phyloP scores from a whole-genome alignment of 2,797 vertebrate species.

The Peromyscus attwateri region DNA sequence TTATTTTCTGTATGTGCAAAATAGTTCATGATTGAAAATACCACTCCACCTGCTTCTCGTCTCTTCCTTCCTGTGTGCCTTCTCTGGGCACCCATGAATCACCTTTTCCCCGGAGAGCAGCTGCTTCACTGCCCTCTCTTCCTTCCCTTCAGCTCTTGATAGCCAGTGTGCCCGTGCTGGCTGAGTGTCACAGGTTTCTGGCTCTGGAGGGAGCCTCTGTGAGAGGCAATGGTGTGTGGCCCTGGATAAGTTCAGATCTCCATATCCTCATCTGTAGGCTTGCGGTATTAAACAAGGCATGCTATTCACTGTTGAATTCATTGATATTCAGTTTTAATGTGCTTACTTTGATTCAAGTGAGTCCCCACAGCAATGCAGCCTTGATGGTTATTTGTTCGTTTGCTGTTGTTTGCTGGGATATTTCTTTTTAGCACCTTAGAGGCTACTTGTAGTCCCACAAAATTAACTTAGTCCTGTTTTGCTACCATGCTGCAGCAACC shows the following conservation, averaged over 20 bases:
- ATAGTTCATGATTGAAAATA: constrained; percentile 6
- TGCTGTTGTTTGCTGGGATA: not conserved
- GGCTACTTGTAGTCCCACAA: not conserved
- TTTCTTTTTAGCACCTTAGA: not conserved
- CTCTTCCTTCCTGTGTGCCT: not conserved
- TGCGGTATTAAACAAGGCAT: not conserved
- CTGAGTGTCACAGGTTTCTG: not conserved
- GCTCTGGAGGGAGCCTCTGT: not conserved
- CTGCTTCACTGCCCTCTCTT: not conserved
- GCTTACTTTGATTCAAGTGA: not conserved
- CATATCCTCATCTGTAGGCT: not conserved
- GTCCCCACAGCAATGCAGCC: not conserved
- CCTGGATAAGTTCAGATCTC: not conserved
- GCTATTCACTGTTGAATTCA: not conserved
- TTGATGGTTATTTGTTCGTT: not conserved
- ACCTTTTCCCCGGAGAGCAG: not conserved
- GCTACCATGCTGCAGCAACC: too few species aligned
- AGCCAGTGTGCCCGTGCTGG: not conserved
- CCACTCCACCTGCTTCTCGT: not conserved
- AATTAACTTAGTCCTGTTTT: not conserved
- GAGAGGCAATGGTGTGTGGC: not conserved
- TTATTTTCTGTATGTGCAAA: constrained; percentile 14
- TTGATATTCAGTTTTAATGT: not conserved
- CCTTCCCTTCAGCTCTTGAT: not conserved
- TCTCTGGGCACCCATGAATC: not conserved